Evolutionary conservation across 2,113 vertebrate species (phyloP), one percentile per base, ranked within the genome.

Genomic region (Gambusia holbrooki): DNA sequence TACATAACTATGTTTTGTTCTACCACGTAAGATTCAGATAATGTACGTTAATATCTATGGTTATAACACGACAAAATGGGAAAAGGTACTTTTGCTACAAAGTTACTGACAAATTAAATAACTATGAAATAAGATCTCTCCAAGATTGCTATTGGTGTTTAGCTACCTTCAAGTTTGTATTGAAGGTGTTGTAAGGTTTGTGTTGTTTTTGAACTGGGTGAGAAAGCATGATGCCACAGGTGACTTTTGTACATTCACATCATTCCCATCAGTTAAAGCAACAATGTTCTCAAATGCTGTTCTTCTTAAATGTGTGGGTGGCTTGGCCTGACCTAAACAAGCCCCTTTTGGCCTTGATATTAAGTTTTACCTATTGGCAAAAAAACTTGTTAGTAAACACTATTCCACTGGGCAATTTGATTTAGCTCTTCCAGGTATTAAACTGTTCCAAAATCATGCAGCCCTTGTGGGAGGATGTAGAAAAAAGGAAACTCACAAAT

Each of bases 401-500:
- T 19, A 33, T 71, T 72, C 83, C 76, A 12, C 22, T n/a, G 40
- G 40, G 73, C 58, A 69, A 76, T 73, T 80, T 58, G 61, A 66
- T 37, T 33, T 42, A 71, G 62, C 62, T 74, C 75, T 64, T 37
- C 12, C 35, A 62, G 35, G 62, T 74, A 62, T 71, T 76, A 84
- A 83, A 76, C 64, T 37, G 67, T n/a, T 81, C 63, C 74, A 72
- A 73, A 80, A 72, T 71, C 62, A 64, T 48, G 66, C 48, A 80
- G 62, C 63, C 64, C 69, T 67, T 32, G 71, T 82, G 30, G 87
- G 75, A 86, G 73, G 73, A 84, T 70, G 72, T 35, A 72, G 69
- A 85, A 19, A 84, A 83, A 85, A 40, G 74, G 62, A 75, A 85
- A 84, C 30, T 66, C 19, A 9, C 45, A 88, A 82, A 75, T 66